Evolutionary conservation across 1,140 invertebrate genomes (phyloP), one percentile per base, ranked within the genome.

Genomic region (Micrasema longulum): DNA sequence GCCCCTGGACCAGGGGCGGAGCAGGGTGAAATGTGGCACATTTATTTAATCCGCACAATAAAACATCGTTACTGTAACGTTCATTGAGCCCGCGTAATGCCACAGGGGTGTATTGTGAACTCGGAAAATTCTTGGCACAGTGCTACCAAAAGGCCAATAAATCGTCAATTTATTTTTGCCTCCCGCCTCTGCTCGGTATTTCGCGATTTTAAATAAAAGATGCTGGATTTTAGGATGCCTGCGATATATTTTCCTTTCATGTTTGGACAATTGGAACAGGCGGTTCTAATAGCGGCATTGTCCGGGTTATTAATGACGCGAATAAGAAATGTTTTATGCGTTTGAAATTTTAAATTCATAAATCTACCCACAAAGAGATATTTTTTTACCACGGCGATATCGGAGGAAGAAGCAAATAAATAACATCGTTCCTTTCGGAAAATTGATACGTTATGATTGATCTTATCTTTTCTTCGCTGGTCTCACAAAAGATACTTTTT

Each of bases 21-120:
- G 26, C 20, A 16, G 69, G 69, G 53, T 71, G 60, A 64, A 64
- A 71, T 71, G 69, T 64, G 57, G 57, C 69, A 71, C 69, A 71
- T 71, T 71, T 71, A 71, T 71, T 71, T 71, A 71, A 71, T 71
- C 69, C 69, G 38, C 69, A 55, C 69, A 64, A 71, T 71, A 71
- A 71, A 71, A 55, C 69, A 71, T 71, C 69, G 69, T 71, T 71
- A 71, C 67, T 26, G 67, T 41, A 35, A 45, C 67, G 65, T 41
- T 55, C 48, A 55, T 68, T 55, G 48, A 68, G 65, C 65, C 65
- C 48, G 9, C 48, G 20, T 55, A 66, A 66, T 52, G 47, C 63
- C 63, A 47, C 62, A 66, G 63, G 63, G 63, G 63, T 66, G 63
- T 64, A 64, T 64, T 64, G 60, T 45, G 60, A 64, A 64, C 41